Evolutionary conservation across 2,797 vertebrate species (phyloP).

Genomic region (Pyrocephalus nanus): DNA sequence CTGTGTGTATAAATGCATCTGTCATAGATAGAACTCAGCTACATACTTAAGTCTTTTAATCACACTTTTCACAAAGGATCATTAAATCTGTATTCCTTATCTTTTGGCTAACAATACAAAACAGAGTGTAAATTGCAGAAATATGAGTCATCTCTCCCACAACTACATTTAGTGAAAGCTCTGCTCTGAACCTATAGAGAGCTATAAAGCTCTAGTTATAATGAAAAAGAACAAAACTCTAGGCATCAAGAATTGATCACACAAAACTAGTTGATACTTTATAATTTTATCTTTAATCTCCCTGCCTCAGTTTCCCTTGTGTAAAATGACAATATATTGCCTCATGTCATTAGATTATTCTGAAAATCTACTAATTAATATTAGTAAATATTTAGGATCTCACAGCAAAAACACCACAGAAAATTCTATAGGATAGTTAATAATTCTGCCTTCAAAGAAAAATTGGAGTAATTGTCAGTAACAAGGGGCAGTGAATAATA

Average conservation of each 20-base stretch:
- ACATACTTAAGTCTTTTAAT: background rate
- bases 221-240: background rate
- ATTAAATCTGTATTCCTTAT: background rate
- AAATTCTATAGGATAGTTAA: background rate
- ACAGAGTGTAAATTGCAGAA: background rate
- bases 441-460: background rate
- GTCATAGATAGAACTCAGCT: background rate
- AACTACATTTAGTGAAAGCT: background rate
- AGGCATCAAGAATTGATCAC: background rate
- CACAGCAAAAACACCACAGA: background rate
- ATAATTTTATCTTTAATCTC: background rate
- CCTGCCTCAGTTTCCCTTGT: background rate
- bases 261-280: background rate
- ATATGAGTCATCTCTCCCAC: background rate
- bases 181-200: background rate
- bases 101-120: background rate
- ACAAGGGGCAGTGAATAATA: background rate
- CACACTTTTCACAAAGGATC: background rate
- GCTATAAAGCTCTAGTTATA: background rate
- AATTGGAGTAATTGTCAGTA: background rate
- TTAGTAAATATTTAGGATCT: background rate
- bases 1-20: background rate
- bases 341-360: background rate
- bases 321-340: background rate
- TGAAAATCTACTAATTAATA: background rate